These are phyloP conservation scores for Sympetrum striolatum DNA, from an alignment of 2,888 invertebrate genomes.

Conservation along the genomic window DNA sequence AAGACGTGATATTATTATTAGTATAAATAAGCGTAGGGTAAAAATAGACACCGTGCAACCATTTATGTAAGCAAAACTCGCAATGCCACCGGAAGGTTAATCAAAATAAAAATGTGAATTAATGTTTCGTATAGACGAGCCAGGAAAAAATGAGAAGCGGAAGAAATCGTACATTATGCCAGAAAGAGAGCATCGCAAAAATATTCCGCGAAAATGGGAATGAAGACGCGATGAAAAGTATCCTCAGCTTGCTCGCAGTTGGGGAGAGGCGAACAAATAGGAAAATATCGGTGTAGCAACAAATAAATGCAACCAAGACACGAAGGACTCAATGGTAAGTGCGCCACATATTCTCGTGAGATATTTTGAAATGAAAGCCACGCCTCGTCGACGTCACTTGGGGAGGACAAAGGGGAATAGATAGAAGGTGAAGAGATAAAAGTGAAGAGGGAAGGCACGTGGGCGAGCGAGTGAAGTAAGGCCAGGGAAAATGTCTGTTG, in stretches of 20 bases:
- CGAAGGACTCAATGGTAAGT: not conserved
- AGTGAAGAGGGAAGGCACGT: not conserved
- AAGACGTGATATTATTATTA: no score
- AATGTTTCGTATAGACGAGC: no score
- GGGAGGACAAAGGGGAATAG: not conserved
- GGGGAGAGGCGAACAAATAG: not conserved
- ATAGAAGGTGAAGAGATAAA: not conserved
- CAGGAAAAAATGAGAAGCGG: no score
- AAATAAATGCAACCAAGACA: not conserved
- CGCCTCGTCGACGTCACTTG: not conserved
- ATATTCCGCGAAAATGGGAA: no score
- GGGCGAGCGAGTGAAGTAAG: not conserved
- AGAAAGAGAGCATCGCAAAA: no score
- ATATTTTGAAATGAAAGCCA: not conserved
- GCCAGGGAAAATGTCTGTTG: not conserved
- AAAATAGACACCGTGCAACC: no score
- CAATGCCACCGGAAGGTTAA: no score
- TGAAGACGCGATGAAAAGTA: no score
- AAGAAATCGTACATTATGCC: no score
- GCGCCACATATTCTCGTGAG: not conserved
- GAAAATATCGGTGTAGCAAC: not conserved
- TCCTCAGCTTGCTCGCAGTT: not conserved
- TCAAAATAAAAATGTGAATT: no score
- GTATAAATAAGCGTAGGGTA: no score
- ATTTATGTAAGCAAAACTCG: no score